A percentile compares a stretch with the other conserved stretches of the same genome.
These are phyloP conservation scores for Sciurus niger DNA, from an alignment of 2,113 vertebrate species.

Conservation along the genomic window DNA sequence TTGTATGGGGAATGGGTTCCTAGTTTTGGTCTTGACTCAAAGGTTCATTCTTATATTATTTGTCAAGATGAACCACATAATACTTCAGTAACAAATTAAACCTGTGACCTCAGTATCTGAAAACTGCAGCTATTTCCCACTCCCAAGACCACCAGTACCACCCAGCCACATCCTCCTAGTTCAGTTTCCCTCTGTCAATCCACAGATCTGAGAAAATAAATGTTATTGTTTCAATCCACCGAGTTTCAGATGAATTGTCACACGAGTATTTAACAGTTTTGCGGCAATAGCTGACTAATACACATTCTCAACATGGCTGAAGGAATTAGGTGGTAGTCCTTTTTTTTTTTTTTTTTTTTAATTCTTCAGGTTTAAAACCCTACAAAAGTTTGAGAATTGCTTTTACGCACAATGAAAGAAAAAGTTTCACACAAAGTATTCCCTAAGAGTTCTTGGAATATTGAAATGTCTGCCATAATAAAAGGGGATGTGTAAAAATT, in stretches of 20 bases:
- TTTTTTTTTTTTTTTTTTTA: not conserved
- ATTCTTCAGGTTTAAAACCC: not conserved
- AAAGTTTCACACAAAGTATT: conserved; percentile 11
- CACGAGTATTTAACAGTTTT: not conserved
- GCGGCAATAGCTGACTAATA: not conserved
- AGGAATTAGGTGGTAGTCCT: not conserved
- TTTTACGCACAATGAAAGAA: not conserved
- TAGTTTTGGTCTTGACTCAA: conserved; percentile 8
- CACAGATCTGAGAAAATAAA: not conserved
- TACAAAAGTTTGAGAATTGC: not conserved
- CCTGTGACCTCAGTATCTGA: not conserved
- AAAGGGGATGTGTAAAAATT: not conserved
- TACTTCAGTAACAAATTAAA: not conserved
- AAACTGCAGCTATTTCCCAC: not conserved
- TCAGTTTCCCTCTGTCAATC: not conserved
- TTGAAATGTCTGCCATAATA: not conserved
- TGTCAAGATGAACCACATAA: not conserved
- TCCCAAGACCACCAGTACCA: not conserved
- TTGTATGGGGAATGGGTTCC: not conserved
- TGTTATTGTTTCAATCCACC: not conserved
- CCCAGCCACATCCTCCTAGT: not conserved
- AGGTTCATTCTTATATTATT: not conserved
- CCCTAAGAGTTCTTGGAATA: conserved; percentile 12
- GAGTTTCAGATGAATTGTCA: not conserved
- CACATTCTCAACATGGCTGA: not conserved